Percentiles rank a stretch among this genome's conserved stretches.
These are phyloP conservation scores for Sinocyclocheilus grahami DNA, from an alignment of 2,113 vertebrate species.

Conservation along the genomic window DNA sequence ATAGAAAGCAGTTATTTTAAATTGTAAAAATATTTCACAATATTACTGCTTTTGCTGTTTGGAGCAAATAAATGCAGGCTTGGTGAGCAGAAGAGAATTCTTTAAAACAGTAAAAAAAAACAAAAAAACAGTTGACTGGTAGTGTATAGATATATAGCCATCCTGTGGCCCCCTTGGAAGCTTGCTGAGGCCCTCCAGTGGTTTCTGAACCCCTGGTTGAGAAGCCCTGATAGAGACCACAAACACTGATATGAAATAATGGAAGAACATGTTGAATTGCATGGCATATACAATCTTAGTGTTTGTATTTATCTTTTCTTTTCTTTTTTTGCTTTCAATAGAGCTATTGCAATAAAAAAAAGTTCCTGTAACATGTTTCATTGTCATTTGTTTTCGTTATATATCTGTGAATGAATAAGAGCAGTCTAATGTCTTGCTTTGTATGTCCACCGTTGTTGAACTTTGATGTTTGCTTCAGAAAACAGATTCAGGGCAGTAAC, in stretches of 20 bases:
- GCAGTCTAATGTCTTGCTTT: background rate
- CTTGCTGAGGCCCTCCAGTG: background rate
- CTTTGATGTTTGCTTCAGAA: slow-evolving; percentile 26
- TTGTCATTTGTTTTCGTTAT: background rate
- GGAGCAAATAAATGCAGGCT: no score
- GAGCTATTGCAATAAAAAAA: slow-evolving; percentile 96
- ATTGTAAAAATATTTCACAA: no score
- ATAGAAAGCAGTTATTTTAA: no score
- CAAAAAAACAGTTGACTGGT: no score
- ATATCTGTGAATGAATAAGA: background rate
- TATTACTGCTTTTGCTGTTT: no score
- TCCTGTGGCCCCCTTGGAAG: background rate
- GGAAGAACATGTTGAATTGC: no score
- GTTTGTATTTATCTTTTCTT: slow-evolving; percentile 91
- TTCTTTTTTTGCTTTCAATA: slow-evolving; percentile 89
- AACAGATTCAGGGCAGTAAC: background rate
- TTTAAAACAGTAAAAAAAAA: no score
- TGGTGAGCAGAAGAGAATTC: no score
- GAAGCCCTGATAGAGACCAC: background rate
- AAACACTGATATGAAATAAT: background rate
- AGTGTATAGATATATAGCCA: no score
- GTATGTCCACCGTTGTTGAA: background rate
- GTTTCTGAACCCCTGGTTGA: background rate
- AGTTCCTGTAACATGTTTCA: slow-evolving; percentile 81
- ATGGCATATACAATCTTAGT: slow-evolving; percentile 75